These are phyloP conservation scores for Eristalis arbustorum DNA, from an alignment of 2,888 invertebrate genomes.

Conservation along the genomic window DNA sequence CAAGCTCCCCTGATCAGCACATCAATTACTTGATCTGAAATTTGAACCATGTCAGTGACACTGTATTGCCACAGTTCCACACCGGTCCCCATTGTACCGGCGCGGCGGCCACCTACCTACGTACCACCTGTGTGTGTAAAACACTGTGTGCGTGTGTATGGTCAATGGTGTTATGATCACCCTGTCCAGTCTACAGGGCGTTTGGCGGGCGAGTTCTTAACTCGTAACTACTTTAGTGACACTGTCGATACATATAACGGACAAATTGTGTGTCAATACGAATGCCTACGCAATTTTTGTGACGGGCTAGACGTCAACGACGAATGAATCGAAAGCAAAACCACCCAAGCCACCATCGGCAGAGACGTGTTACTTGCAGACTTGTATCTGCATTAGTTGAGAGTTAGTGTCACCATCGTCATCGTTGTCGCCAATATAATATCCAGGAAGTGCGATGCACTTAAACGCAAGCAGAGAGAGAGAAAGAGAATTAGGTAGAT, in stretches of 20 bases:
- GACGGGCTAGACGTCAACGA: constrained; percentile 29
- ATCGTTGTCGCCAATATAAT: constrained; percentile 11
- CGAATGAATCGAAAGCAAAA: constrained; percentile 56
- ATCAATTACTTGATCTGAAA: constrained; percentile 53
- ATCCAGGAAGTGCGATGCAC: constrained; percentile 55
- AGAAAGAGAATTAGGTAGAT: constrained; percentile 25
- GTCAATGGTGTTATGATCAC: constrained; percentile 38
- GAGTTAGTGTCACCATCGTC: neutral
- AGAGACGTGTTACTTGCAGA: constrained; percentile 9
- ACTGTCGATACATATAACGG: constrained; percentile 48
- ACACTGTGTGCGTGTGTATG: constrained; percentile 2
- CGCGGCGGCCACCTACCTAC: constrained; percentile 9
- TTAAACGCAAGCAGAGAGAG: constrained; percentile 23
- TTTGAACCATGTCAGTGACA: constrained; percentile 68
- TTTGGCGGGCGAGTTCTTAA: constrained; percentile 60
- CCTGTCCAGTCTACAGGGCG: constrained; percentile 16
- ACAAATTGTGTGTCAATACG: constrained; percentile 68
- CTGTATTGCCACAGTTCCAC: constrained; percentile 38
- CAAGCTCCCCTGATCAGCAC: constrained; percentile 45
- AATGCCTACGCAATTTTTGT: constrained; percentile 49
- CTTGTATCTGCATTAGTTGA: neutral
- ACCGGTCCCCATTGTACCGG: constrained; percentile 2
- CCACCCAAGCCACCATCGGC: constrained; percentile 27
- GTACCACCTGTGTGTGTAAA: constrained; percentile 46
- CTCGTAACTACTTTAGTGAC: constrained; percentile 51